Conservation (phyloP, 2,797 vertebrate species). For the Masticophis lateralis region DNA sequence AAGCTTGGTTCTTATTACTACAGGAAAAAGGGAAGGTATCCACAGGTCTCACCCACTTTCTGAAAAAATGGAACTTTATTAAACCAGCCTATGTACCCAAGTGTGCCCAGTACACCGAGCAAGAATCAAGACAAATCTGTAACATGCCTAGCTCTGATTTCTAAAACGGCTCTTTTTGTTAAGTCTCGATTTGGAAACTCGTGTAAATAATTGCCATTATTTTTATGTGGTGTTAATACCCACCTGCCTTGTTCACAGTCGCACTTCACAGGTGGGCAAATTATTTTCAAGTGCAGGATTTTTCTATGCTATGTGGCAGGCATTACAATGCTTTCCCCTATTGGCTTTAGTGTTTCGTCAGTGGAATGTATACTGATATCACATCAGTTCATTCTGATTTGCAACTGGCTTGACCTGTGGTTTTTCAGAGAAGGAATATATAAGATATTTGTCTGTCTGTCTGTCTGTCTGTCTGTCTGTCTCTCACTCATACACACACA, state of each 20-base stretch:
- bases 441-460: neutral
- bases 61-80: neutral
- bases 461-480: too few species aligned
- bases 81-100: neutral
- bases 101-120: neutral
- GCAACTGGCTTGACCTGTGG: neutral
- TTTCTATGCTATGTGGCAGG: neutral
- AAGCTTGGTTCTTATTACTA: neutral
- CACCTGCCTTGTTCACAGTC: neutral
- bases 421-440: neutral
- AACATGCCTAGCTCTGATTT: neutral
- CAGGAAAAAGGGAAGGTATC: neutral
- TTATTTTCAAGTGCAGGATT: neutral
- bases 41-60: neutral
- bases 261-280: neutral
- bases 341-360: neutral
- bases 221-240: neutral
- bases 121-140: neutral
- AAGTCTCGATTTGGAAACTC: fast-evolving
- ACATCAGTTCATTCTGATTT: neutral
- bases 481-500: neutral
- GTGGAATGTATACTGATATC: neutral
- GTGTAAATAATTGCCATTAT: neutral
- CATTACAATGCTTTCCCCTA: neutral
- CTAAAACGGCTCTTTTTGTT: neutral